A percentile compares a stretch with the other conserved stretches of the same genome.
phyloP scores from a whole-genome alignment of 2,113 vertebrate species.

The Climacteris rufus region DNA sequence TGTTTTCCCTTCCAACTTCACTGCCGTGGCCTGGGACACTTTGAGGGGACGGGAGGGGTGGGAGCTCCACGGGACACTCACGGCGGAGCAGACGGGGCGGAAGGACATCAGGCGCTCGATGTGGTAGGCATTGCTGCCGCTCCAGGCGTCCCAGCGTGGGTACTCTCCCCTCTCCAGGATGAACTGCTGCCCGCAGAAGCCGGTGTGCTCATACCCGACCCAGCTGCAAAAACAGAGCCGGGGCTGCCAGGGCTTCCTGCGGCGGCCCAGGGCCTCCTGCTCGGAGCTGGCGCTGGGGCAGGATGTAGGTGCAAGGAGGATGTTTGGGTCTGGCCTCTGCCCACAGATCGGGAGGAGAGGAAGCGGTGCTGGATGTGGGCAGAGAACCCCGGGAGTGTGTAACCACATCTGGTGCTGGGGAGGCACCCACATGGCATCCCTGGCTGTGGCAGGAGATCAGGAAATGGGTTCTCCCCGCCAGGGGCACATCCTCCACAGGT shows the following conservation, averaged over 20 bases:
- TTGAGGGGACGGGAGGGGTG: accelerated
- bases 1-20: not conserved
- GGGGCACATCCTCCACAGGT: not conserved
- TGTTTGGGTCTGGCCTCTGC: not conserved
- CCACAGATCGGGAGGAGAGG: not conserved
- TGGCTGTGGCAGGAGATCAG: accelerated
- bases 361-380: not conserved
- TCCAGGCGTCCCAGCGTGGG: constrained; percentile 96
- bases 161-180: constrained; percentile 95
- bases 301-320: not conserved
- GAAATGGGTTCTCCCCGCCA: not conserved
- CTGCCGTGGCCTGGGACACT: not conserved
- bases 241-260: not conserved
- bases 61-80: constrained; percentile 65
- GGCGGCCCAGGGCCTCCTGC: not conserved
- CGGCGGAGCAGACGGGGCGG: constrained; percentile 93
- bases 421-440: accelerated
- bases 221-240: constrained; percentile 77
- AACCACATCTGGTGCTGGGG: not conserved
- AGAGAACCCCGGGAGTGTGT: not conserved
- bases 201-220: constrained; percentile 93
- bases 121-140: constrained; percentile 95
- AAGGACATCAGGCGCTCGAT: constrained; percentile 95
- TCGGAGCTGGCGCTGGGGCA: not conserved
- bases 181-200: constrained; percentile 96